These are phyloP conservation scores for Solea solea DNA, from an alignment of 2,113 vertebrate genomes.

Conservation along the genomic window DNA sequence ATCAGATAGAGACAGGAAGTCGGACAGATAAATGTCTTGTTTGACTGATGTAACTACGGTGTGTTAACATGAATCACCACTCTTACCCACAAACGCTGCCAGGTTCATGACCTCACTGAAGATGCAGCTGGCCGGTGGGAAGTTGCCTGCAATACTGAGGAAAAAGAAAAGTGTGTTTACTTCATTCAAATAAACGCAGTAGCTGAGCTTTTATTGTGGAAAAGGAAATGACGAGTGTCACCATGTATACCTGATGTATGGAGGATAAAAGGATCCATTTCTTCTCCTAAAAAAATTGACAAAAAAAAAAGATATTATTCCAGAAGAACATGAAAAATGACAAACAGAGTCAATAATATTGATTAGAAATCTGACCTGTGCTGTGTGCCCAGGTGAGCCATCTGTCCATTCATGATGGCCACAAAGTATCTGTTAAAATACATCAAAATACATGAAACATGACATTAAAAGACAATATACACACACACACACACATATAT, in stretches of 20 bases:
- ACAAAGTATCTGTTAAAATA: slow-evolving; percentile 85
- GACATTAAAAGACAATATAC: too few relatives aligned
- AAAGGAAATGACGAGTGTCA: not conserved
- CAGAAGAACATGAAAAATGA: not conserved
- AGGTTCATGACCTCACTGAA: slow-evolving; percentile 95
- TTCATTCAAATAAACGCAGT: not conserved
- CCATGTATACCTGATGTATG: slow-evolving; percentile 87
- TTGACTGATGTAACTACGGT: not conserved
- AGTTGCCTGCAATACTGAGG: slow-evolving; percentile 88
- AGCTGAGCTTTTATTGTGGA: not conserved
- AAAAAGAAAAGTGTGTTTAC: slow-evolving; percentile 28
- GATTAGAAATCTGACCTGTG: slow-evolving; percentile 80
- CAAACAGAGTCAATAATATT: not conserved
- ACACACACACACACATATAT: too few relatives aligned
- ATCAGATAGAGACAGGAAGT: too few relatives aligned
- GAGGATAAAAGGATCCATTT: slow-evolving; percentile 78
- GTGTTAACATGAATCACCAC: not conserved
- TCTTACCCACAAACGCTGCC: slow-evolving; percentile 88
- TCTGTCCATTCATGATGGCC: slow-evolving; percentile 85
- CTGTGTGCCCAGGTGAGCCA: slow-evolving; percentile 81
- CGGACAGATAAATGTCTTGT: too few relatives aligned
- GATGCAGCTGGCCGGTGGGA: slow-evolving; percentile 91
- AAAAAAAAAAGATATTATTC: not conserved
- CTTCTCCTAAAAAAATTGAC: slow-evolving; percentile 63
- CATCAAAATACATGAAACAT: not conserved